Conservation (phyloP, 2,113 vertebrate species). For the Pollimyrus isidori region DNA sequence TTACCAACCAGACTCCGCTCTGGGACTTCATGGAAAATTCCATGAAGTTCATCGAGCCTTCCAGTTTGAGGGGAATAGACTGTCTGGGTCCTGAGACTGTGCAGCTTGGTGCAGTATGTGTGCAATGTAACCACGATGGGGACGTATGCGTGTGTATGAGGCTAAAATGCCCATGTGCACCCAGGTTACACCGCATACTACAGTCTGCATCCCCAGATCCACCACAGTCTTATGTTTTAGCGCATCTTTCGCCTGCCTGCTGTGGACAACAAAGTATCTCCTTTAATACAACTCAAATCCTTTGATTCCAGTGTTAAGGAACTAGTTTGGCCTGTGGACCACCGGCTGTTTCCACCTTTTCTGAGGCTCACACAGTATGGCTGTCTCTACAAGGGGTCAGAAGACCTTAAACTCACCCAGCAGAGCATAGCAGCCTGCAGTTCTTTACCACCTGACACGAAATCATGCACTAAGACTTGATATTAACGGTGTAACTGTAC, state of each 20-base stretch:
- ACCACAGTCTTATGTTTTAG: background rate
- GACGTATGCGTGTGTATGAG: background rate
- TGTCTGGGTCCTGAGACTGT: background rate
- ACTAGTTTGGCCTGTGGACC: background rate
- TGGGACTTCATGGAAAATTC: conserved; percentile 4
- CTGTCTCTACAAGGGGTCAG: background rate
- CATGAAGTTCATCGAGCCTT: background rate
- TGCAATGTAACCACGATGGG: background rate
- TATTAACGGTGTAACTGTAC: background rate
- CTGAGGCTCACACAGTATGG: background rate
- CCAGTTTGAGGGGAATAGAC: background rate
- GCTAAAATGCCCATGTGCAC: background rate
- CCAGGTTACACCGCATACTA: background rate
- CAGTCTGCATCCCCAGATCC: no score
- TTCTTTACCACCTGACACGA: background rate
- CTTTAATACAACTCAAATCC: background rate
- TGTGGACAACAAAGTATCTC: background rate
- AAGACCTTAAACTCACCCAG: background rate
- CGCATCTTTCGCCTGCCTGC: background rate
- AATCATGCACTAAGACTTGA: background rate
- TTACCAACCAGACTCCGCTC: background rate
- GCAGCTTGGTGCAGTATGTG: background rate
- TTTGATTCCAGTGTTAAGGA: conserved; percentile 3
- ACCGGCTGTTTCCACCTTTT: background rate
- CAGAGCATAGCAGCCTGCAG: background rate